Evolutionary conservation across 2,888 invertebrate species (phyloP), one percentile per base, ranked within the genome.

Genomic region (Augiades crinisus): DNA sequence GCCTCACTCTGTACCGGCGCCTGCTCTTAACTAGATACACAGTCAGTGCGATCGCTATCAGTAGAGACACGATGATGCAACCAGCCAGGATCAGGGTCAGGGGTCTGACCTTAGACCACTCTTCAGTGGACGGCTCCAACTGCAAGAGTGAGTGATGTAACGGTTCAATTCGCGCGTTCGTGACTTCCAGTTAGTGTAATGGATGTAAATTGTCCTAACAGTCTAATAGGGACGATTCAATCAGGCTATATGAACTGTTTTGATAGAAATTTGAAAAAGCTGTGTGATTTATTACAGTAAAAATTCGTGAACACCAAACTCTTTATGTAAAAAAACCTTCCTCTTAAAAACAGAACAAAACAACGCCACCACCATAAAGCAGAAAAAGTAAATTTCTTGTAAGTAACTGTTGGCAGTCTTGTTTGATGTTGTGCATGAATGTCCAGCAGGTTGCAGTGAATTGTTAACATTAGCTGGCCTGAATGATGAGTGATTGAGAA

Each of bases 1-100:
- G 78, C 0, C 75, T 61, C 24, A 81, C 66, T 33, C 71, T 64
- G 59, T 83, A 73, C 52, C 73, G 62, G 45, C 78, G 71, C 33
- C 83, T 68, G 0, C 78, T 83, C 56, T 68, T 73, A 1, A 87
- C 62, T 1, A 90, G 68, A 64, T 89, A 88, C 0, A 81, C 76
- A 0, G 72, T 61, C 0, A 90, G 67, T 0, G 75, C 82, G 45
- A 81, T 71, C 0, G 82, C 78, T 47, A 87, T 65, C 0, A 82
- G 58, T 0, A 87, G 60, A 0, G 71, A 64, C 0, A 81, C 67
- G 3, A 83, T 66, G 46, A 89, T 84, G 55, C 75, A 69, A 3
- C 63, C 70, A 0, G 72, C 78, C 7, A 90, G 65, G 44, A 86
- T 78, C 0, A 82, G 55, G 0, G 86, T 85, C 1, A 81, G 59